A percentile compares a stretch with the other conserved stretches of the same genome.
Conservation (phyloP, 1,140 invertebrate genomes). For the Parasteatoda tepidariorum region DNA sequence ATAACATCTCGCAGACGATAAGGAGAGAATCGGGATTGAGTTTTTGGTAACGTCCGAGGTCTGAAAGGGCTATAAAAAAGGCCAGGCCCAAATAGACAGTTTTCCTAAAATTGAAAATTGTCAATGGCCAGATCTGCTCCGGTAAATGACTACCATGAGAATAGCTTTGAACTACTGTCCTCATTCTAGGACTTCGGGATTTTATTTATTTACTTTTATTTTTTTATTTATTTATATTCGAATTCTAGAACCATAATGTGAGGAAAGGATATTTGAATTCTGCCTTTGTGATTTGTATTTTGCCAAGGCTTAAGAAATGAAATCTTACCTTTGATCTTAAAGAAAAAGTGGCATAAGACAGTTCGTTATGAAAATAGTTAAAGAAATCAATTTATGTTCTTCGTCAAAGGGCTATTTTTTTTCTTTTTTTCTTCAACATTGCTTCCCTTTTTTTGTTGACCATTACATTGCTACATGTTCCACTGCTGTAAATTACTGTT, state of each 20-base stretch:
- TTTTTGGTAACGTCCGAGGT: constrained; percentile 56
- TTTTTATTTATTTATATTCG: constrained; percentile 2
- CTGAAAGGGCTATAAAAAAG: constrained; percentile 41
- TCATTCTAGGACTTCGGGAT: background rate
- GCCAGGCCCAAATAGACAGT: constrained; percentile 49
- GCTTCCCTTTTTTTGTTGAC: no score
- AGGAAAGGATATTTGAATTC: constrained; percentile 41
- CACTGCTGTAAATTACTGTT: no score
- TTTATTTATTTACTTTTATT: constrained; percentile 15
- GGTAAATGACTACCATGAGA: constrained; percentile 35
- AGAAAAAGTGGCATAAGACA: no score
- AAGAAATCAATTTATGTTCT: no score
- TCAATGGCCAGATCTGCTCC: background rate
- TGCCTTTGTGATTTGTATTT: no score
- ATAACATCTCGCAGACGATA: constrained; percentile 45
- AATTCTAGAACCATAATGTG: constrained; percentile 31
- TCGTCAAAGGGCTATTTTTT: no score
- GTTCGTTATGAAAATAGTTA: no score
- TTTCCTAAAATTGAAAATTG: constrained; percentile 60
- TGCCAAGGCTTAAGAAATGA: no score
- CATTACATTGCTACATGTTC: no score
- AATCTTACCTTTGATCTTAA: no score
- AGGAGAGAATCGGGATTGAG: constrained; percentile 43
- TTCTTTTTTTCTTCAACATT: no score
- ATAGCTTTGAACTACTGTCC: background rate